These are phyloP conservation scores for Entelurus aequoreus DNA, from an alignment of 2,113 vertebrate genomes.

Conservation along the genomic window DNA sequence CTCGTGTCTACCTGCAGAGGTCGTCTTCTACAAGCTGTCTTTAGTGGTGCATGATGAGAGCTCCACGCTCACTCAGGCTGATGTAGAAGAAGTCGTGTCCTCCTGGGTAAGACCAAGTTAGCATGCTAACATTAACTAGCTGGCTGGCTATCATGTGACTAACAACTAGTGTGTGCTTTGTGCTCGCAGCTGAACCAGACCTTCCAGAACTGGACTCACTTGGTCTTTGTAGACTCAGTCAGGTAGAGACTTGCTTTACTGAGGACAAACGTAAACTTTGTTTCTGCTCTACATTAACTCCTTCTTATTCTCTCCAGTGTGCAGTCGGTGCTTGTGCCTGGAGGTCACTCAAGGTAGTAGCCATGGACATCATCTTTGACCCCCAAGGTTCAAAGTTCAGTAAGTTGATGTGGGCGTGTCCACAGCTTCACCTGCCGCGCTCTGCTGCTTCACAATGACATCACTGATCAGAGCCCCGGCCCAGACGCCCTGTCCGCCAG, in stretches of 20 bases:
- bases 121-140: not conserved
- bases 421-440: conserved; percentile 72
- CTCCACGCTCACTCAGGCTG: conserved; percentile 21
- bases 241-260: conserved; percentile 71
- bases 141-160: not conserved
- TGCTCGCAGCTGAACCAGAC: conserved; percentile 84
- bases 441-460: conserved; percentile 79
- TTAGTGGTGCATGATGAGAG: conserved; percentile 66
- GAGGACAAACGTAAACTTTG: not conserved
- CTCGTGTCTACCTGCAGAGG: conserved; percentile 72
- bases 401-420: not conserved
- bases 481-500: conserved; percentile 64
- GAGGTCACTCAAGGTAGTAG: not conserved
- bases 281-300: not conserved
- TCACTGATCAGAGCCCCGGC: conserved; percentile 71
- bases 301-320: not conserved
- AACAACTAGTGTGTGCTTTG: conserved; percentile 6
- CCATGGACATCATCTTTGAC: not conserved
- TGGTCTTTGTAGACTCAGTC: conserved; percentile 75
- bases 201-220: conserved; percentile 83
- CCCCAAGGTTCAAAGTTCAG: not conserved
- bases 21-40: conserved; percentile 78
- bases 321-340: not conserved
- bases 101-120: conserved; percentile 75
- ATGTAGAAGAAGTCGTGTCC: conserved; percentile 69